Evolutionary conservation across 2,888 invertebrate species (phyloP).

Genomic region (Chydorus sphaericus): DNA sequence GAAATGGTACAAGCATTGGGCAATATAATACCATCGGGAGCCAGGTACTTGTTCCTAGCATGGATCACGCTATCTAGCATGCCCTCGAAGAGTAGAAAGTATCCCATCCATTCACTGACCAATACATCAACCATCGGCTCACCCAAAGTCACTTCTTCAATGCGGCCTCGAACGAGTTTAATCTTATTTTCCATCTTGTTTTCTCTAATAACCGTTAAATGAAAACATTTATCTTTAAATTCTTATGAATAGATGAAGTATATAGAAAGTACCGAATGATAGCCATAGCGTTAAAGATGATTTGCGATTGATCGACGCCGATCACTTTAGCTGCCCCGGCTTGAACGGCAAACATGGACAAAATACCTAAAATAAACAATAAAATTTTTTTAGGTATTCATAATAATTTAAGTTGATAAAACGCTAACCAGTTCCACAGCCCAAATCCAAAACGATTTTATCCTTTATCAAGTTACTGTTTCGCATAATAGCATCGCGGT

Average conservation of each 20-base stretch:
- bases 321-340: constrained; percentile 82
- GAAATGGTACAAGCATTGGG: constrained; percentile 74
- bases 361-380: constrained; percentile 35
- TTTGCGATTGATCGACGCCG: constrained; percentile 90
- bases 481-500: constrained; percentile 62
- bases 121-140: constrained; percentile 73
- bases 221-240: too few species aligned
- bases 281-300: constrained; percentile 88
- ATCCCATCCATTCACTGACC: constrained; percentile 98
- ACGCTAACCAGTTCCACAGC: constrained; percentile 80
- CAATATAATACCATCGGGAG: constrained; percentile 56
- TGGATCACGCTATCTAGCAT: constrained; percentile 90
- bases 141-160: constrained; percentile 68
- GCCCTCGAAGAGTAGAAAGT: constrained; percentile 87
- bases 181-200: constrained; percentile 58
- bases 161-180: constrained; percentile 61
- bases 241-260: neutral
- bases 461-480: constrained; percentile 52
- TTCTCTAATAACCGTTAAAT: constrained; percentile 37
- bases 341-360: constrained; percentile 94
- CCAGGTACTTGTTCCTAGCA: constrained; percentile 67
- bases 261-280: constrained; percentile 52
- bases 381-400: neutral
- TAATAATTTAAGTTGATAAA: neutral
- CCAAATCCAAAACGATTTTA: constrained; percentile 82